Evolutionary conservation across 2,888 invertebrate genomes (phyloP).

Genomic region (Apotomis turbidana): DNA sequence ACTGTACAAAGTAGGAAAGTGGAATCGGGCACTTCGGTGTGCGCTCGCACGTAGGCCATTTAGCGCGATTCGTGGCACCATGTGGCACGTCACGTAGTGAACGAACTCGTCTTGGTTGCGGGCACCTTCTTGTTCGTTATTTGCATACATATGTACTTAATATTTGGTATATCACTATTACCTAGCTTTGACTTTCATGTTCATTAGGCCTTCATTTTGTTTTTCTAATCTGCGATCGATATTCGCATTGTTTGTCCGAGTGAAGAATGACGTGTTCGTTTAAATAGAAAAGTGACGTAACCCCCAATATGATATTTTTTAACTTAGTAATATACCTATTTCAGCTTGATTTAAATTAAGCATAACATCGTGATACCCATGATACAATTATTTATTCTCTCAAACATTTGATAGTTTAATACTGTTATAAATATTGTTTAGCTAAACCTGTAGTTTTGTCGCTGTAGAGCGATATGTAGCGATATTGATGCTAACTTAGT

Average conservation of each 20-base stretch:
- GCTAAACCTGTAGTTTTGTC: conserved; percentile 4
- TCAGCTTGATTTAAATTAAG: not conserved
- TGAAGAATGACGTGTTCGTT: conserved; percentile 20
- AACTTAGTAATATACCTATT: not conserved
- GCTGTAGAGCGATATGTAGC: conserved; percentile 5
- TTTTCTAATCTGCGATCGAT: conserved; percentile 9
- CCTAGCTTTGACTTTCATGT: too few relatives aligned
- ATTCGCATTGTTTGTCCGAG: not conserved
- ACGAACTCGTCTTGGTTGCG: too few relatives aligned
- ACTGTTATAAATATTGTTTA: not conserved
- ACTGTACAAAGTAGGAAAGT: too few relatives aligned
- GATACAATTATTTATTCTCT: too few relatives aligned
- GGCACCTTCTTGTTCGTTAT: too few relatives aligned
- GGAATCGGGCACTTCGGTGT: too few relatives aligned
- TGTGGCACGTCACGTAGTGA: too few relatives aligned
- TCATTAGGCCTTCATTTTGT: not conserved
- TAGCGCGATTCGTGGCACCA: too few relatives aligned
- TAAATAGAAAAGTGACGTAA: conserved; percentile 21
- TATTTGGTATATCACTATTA: too few relatives aligned
- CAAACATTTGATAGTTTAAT: not conserved
- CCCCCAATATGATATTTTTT: not conserved
- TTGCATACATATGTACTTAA: too few relatives aligned
- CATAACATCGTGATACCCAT: too few relatives aligned
- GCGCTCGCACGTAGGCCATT: too few relatives aligned
- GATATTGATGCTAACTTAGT: not conserved